Base-by-base conservation (phyloP, 2,888 invertebrate species). In the Odontocolon sp. region DNA sequence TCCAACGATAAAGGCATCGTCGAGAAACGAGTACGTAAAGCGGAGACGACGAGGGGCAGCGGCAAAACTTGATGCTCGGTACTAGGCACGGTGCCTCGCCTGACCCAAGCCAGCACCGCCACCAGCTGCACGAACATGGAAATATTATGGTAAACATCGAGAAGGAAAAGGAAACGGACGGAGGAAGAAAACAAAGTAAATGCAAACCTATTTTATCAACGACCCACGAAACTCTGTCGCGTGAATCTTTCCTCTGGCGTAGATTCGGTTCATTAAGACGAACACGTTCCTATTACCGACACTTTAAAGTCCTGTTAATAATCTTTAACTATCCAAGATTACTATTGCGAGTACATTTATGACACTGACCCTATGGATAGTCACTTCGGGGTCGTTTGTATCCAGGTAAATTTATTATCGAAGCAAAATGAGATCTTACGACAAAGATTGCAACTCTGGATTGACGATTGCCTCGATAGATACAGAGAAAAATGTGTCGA, bases 131-230 rank as follows among this genome's bases (percentile, higher is more conserved):
- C 83, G 84, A 83, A 87, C 86, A 86, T 85, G 83, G 85, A 86
- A 85, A 87, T 87, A 87, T 86, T 59, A 86, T 87, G 59, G 85
- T 84, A 86, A 87, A 87, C 87, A 85, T 85, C 85, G 83, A 79
- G 79, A 77, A 64, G 38, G 57, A 33, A 11, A 33, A 67, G 33
- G 38, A 8, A 47, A 21, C 9, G n/a, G 21, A 9, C 6, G 1
- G 28, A 33, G 31, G 47, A 64, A 57, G 18, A 36, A 33, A 70
- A 23, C 9, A 18, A 14, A 42, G 28, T 26, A 50, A 11, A 31
- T 8, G 36, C 21, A n/a, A 21, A 23, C 28, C 26, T 18, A 42
- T 26, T 18, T 31, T 11, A 21, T 18, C 5, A 42, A 18, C 14
- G 23, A 18, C n/a, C 28, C 45, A 31, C 45, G 61, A 45, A 61